Evolutionary conservation across 2,888 invertebrate genomes (phyloP).

Genomic region (Microplitis deprimator): DNA sequence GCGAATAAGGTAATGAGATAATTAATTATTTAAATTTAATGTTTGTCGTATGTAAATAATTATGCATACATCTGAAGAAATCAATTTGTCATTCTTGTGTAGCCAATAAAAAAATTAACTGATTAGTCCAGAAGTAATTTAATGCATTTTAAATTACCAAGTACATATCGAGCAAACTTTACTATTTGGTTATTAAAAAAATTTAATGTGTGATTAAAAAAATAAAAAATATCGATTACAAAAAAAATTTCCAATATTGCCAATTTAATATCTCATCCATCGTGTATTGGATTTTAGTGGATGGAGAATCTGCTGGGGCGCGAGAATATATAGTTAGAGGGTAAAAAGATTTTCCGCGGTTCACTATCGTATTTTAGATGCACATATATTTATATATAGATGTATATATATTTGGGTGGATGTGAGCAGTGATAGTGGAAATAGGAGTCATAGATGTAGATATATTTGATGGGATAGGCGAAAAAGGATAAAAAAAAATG

Average conservation of each 20-base stretch:
- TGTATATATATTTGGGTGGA: conserved; percentile 3
- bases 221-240: not conserved
- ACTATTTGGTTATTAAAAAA: too few relatives aligned
- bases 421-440: conserved; percentile 24
- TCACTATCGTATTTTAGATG: conserved; percentile 19
- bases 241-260: conserved; percentile 32
- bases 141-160: too few relatives aligned
- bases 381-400: not conserved
- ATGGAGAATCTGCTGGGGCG: conserved; percentile 20
- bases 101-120: too few relatives aligned
- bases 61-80: too few relatives aligned
- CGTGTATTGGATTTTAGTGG: conserved; percentile 19
- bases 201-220: too few relatives aligned
- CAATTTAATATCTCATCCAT: conserved; percentile 34
- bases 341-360: conserved; percentile 20
- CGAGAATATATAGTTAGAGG: conserved; percentile 15
- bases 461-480: conserved; percentile 23
- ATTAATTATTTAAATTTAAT: too few relatives aligned
- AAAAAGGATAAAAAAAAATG: conserved; percentile 29
- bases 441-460: conserved; percentile 15
- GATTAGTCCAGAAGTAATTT: too few relatives aligned
- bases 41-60: too few relatives aligned
- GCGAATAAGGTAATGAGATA: too few relatives aligned
- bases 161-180: too few relatives aligned
- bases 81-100: too few relatives aligned